Conservation (phyloP, 2,113 vertebrate genomes). For the Vireo altiloquus region DNA sequence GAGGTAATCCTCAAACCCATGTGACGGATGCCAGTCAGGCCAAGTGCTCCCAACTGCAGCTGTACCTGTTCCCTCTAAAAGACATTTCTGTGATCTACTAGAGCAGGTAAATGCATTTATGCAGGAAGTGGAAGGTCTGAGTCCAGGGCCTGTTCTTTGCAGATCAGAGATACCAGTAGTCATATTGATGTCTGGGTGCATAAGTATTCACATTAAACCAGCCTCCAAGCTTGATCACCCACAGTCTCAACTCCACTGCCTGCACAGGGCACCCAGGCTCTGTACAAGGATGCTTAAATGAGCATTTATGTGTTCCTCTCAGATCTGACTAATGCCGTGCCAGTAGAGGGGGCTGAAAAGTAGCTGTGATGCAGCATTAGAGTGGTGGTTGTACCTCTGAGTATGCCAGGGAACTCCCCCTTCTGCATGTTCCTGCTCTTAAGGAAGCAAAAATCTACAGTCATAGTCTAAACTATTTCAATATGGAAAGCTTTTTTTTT, state of each 20-base stretch:
- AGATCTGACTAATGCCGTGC: neutral
- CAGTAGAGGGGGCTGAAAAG: neutral
- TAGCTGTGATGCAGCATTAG: rapidly evolving
- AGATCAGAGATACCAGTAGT: neutral
- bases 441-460: neutral
- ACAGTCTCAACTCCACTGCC: neutral
- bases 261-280: neutral
- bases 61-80: neutral
- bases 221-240: neutral
- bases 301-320: neutral
- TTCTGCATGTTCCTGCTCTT: neutral
- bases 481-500: neutral
- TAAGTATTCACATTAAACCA: neutral
- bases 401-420: neutral
- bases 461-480: neutral
- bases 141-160: neutral
- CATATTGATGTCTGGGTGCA: neutral
- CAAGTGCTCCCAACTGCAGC: neutral
- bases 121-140: neutral
- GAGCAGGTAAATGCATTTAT: neutral
- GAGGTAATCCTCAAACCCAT: neutral
- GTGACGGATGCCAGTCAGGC: neutral
- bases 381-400: neutral
- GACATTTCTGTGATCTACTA: neutral
- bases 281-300: neutral